Evolutionary conservation across 1,140 invertebrate genomes (phyloP), one percentile per base, ranked within the genome.

Genomic region (Diorhabda sublineata): DNA sequence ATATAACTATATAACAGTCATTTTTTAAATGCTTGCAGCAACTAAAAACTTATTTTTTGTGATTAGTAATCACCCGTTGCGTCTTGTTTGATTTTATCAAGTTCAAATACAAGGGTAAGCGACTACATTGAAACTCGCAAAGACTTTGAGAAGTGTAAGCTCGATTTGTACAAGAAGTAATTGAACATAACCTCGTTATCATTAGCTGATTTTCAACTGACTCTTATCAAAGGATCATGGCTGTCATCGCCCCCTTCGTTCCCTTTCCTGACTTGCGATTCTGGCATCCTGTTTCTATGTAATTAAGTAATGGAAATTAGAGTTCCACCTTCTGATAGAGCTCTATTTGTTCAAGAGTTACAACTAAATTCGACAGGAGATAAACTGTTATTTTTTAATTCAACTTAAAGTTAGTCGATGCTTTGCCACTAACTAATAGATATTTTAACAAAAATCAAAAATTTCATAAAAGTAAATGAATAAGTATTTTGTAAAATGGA

Each of bases 251-350:
- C 70, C 71, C 70, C 70, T 69, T 67, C 65, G 62, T 61, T 66
- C 69, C 71, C 74, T 71, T 70, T 74, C 42, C 65, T 60, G 69
- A 70, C 62, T 67, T 67, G 67, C 44, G n/a, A 52, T n/a, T 52
- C 4, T 8, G 47, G 47, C 67, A 71, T 71, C 72, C 71, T 69
- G 73, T 73, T 76, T 77, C 77, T 74, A 72, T 77, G 76, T 78
- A 78, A 78, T 78, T 78, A 78, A 76, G 77, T 78, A 78, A 78
- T 76, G 75, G 76, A 76, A 78, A 78, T 78, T 76, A 78, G 77
- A 77, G 75, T 78, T 76, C 71, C 74, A 73, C 76, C 74, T 77
- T 77, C 75, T 77, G 77, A 77, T 75, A 72, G 69, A 64, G 62
- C 74, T 70, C 71, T 78, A 74, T 78, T 78, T 78, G 76, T 77